Conservation (phyloP, 2,888 invertebrate species). For the Cybosia mesomella region DNA sequence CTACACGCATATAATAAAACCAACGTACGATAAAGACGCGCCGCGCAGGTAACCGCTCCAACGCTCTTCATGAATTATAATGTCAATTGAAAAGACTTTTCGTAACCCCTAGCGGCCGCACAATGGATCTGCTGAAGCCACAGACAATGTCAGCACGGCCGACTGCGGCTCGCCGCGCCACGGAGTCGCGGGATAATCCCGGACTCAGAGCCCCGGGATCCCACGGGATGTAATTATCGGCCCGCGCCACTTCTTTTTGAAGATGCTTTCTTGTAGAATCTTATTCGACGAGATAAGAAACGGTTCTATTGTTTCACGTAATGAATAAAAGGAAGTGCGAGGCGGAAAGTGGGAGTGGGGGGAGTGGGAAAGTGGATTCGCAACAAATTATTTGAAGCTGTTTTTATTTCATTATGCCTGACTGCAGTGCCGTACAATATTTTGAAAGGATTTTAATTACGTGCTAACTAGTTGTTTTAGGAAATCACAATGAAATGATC, state of each 20-base stretch:
- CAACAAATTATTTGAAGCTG: conserved; percentile 39
- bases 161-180: conserved; percentile 11
- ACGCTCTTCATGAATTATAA: conserved; percentile 23
- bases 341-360: neutral
- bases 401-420: conserved; percentile 49
- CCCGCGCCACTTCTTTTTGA: conserved; percentile 48
- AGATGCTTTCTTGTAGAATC: conserved; percentile 50
- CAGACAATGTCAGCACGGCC: conserved; percentile 18
- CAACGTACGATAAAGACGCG: neutral
- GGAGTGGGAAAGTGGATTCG: neutral
- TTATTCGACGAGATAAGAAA: conserved; percentile 58
- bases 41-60: conserved; percentile 1
- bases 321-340: conserved; percentile 48
- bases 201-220: conserved; percentile 20
- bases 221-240: conserved; percentile 56
- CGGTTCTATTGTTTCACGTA: conserved; percentile 52
- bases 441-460: conserved; percentile 36
- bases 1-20: neutral
- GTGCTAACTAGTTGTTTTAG: conserved; percentile 14
- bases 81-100: conserved; percentile 25
- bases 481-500: neutral
- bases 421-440: conserved; percentile 19
- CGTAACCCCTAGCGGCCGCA: conserved; percentile 11
- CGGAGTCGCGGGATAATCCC: conserved; percentile 22
- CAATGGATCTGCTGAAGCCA: conserved; percentile 7